phyloP scores from a whole-genome alignment of 2,797 vertebrate species.

The Helostoma temminkii region DNA sequence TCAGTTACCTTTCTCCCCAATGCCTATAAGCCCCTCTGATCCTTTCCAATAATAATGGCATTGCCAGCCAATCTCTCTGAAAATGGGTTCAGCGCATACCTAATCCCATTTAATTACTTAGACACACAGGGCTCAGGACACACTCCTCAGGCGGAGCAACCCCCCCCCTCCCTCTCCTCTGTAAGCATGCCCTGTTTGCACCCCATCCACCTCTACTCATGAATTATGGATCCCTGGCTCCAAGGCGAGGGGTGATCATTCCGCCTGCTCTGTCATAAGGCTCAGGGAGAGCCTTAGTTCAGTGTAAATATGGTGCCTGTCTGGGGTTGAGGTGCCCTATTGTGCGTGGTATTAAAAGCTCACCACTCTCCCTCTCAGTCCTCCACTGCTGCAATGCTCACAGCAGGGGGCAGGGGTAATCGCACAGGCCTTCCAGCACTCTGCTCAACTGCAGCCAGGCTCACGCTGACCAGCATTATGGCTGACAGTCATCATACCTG shows the following conservation, averaged over 20 bases:
- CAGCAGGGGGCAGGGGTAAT: constrained; percentile 76
- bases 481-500: constrained; percentile 79
- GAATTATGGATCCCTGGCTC: constrained; percentile 84
- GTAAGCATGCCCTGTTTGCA: constrained; percentile 81
- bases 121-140: constrained; percentile 83
- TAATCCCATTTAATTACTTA: constrained; percentile 87
- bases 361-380: constrained; percentile 78
- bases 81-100: constrained; percentile 84
- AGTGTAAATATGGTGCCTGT: constrained; percentile 82
- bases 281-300: constrained; percentile 77
- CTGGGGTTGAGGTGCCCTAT: constrained; percentile 80
- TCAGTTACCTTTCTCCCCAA: constrained; percentile 85
- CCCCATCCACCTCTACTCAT: constrained; percentile 82
- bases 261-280: constrained; percentile 81
- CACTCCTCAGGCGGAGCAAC: constrained; percentile 69
- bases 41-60: constrained; percentile 83
- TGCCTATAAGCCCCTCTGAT: constrained; percentile 84
- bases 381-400: constrained; percentile 61
- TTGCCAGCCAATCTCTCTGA: constrained; percentile 84
- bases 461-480: constrained; percentile 76
- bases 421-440: constrained; percentile 75
- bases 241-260: constrained; percentile 80
- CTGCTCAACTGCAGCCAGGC: constrained; percentile 64
- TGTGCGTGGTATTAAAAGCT: constrained; percentile 84
- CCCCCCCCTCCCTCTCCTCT: constrained; percentile 54